Evolutionary conservation across 2,797 vertebrate species (phyloP).

Genomic region (Eulemur mongoz): DNA sequence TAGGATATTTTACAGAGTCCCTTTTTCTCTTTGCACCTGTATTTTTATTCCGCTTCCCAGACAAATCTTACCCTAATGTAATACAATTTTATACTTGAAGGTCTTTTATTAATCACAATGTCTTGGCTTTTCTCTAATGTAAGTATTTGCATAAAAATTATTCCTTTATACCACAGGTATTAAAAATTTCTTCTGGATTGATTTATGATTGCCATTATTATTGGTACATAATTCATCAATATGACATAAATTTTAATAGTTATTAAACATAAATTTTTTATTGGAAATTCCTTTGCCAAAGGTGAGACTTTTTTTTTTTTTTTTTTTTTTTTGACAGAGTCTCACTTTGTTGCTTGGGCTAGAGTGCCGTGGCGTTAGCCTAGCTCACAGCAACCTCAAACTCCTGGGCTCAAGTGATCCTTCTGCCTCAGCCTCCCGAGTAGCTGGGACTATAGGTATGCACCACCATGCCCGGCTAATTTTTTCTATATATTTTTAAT

Average conservation of each 20-base stretch:
- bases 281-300: background rate
- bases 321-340: too few species aligned
- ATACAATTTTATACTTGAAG: background rate
- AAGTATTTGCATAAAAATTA: constrained; percentile 1
- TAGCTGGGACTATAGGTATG: too few species aligned
- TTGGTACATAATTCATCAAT: background rate
- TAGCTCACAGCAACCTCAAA: too few species aligned
- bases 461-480: too few species aligned
- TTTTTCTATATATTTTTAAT: too few species aligned
- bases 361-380: too few species aligned
- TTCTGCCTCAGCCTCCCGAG: too few species aligned
- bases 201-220: background rate
- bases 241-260: background rate
- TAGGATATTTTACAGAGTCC: background rate
- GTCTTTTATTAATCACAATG: background rate
- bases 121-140: background rate
- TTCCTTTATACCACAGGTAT: background rate
- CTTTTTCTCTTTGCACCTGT: background rate
- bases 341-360: too few species aligned
- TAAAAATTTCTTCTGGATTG: background rate
- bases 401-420: too few species aligned
- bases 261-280: background rate
- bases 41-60: background rate
- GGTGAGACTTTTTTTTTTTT: background rate
- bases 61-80: background rate